phyloP scores from a whole-genome alignment of 1,140 invertebrate genomes.

The Solenopsis invicta region DNA sequence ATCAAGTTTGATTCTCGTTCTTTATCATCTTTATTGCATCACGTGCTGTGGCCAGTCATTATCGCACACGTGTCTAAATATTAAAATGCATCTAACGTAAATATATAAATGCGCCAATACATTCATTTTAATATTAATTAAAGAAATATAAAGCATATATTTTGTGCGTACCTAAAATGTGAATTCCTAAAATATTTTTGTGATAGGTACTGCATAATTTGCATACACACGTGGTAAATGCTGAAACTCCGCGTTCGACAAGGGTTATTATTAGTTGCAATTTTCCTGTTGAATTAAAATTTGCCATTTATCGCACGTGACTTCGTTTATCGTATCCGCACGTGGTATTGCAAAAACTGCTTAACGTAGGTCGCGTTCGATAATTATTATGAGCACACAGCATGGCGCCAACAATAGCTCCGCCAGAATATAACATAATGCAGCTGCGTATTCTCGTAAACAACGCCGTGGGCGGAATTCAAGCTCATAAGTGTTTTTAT shows the following conservation, averaged over 20 bases:
- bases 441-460: constrained; percentile 44
- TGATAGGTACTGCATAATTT: not conserved
- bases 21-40: constrained; percentile 11
- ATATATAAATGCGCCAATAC: not conserved
- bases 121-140: not conserved
- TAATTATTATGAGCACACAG: constrained; percentile 60
- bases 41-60: not conserved
- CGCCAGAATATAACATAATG: constrained; percentile 39
- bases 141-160: not conserved
- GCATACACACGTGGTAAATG: constrained; percentile 18
- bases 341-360: constrained; percentile 28
- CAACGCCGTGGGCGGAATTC: constrained; percentile 52
- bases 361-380: constrained; percentile 27
- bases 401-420: constrained; percentile 25
- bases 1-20: constrained; percentile 46
- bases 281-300: constrained; percentile 22
- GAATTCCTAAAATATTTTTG: not conserved
- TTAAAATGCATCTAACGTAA: not conserved
- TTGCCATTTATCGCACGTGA: constrained; percentile 22
- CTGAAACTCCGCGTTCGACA: not conserved
- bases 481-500: constrained; percentile 58
- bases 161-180: not conserved
- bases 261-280: not conserved
- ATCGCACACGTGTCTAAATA: constrained; percentile 1
- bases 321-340: constrained; percentile 1